These are phyloP conservation scores for Dipodomys merriami DNA, from an alignment of 2,113 vertebrate genomes.

Conservation along the genomic window DNA sequence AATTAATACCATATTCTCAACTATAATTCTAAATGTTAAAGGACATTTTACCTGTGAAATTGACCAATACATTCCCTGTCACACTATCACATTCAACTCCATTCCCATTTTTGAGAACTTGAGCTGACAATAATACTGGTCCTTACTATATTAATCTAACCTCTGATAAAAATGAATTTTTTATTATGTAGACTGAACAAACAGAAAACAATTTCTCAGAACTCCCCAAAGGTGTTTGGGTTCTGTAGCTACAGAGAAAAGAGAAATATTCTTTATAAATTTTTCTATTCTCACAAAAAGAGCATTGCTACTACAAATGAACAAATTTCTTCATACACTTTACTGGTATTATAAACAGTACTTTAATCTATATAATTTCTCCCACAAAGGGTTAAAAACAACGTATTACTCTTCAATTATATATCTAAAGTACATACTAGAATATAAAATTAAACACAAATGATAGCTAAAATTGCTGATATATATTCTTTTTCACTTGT, in stretches of 20 bases:
- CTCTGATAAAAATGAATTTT: background rate
- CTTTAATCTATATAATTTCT: background rate
- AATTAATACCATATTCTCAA: background rate
- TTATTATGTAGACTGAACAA: constrained; percentile 1
- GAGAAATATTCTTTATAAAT: background rate
- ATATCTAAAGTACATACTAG: constrained; percentile 7
- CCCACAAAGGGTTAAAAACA: background rate
- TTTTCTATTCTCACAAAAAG: background rate
- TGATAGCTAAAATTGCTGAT: background rate
- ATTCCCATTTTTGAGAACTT: background rate
- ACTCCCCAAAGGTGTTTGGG: background rate
- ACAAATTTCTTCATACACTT: background rate
- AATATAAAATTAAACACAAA: background rate
- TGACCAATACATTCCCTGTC: background rate
- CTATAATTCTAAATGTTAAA: background rate
- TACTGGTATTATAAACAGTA: too few species aligned
- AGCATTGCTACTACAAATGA: background rate
- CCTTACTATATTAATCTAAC: background rate
- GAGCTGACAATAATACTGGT: background rate
- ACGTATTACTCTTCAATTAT: background rate
- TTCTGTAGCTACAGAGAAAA: background rate
- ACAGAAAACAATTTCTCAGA: background rate
- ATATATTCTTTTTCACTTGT: constrained; percentile 7
- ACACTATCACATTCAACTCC: background rate
- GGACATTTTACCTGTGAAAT: background rate